These are phyloP conservation scores for Protophormia terraenovae DNA, from an alignment of 2,888 invertebrate species.

Conservation along the genomic window DNA sequence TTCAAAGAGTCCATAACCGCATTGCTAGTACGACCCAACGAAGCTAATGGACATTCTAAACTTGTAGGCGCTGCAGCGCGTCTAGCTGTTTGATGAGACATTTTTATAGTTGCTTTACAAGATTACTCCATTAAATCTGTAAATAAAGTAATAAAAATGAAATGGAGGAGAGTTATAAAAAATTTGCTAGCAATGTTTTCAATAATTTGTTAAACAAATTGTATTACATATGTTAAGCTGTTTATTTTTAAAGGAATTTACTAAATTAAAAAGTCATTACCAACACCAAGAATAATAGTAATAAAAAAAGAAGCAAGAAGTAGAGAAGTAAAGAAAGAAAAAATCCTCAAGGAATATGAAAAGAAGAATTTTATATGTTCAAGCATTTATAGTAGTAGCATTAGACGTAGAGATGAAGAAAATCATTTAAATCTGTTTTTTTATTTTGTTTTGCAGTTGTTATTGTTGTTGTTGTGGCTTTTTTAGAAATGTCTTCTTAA, in stretches of 20 bases:
- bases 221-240: conserved; percentile 50
- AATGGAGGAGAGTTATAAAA: not conserved
- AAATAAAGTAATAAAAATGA: conserved; percentile 42
- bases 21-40: conserved; percentile 82
- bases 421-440: conserved; percentile 29
- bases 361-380: not conserved
- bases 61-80: conserved; percentile 77
- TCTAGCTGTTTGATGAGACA: conserved; percentile 80
- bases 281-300: not conserved
- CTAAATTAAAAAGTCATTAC: conserved; percentile 58
- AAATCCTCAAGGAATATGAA: conserved; percentile 11
- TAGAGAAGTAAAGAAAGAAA: not conserved
- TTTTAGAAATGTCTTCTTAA: conserved; percentile 61
- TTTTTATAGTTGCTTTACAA: conserved; percentile 67
- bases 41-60: conserved; percentile 84
- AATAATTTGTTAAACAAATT: conserved; percentile 61
- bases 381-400: not conserved
- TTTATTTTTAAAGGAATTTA: conserved; percentile 34
- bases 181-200: not conserved
- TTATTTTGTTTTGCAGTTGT: not conserved
- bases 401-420: conserved; percentile 10
- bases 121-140: conserved; percentile 53
- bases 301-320: not conserved
- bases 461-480: conserved; percentile 2
- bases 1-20: conserved; percentile 77